These are phyloP conservation scores for Calosoma granatense DNA, from an alignment of 1,140 invertebrate species.

Conservation along the genomic window DNA sequence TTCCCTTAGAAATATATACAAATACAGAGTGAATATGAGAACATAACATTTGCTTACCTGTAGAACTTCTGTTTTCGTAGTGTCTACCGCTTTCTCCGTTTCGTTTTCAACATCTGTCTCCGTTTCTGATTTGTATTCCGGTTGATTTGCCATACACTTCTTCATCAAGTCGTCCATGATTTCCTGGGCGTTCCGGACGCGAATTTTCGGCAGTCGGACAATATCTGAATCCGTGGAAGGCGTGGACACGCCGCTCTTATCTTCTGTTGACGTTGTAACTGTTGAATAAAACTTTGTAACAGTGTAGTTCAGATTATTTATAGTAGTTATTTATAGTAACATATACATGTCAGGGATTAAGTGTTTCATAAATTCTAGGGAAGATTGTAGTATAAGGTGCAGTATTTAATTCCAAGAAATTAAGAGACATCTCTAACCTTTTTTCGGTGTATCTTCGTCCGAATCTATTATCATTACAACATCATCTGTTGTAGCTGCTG, in stretches of 20 bases:
- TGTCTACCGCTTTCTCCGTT: slow-evolving; percentile 24
- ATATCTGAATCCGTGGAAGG: neutral
- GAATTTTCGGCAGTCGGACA: neutral
- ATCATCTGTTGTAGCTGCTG: slow-evolving; percentile 19
- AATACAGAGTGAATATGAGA: too few relatives aligned
- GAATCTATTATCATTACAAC: slow-evolving; percentile 30
- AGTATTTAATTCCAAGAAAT: too few relatives aligned
- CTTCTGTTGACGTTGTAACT: neutral
- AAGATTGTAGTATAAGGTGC: too few relatives aligned
- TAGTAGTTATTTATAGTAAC: neutral
- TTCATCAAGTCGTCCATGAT: slow-evolving; percentile 41
- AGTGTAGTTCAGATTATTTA: neutral
- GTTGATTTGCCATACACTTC: slow-evolving; percentile 34
- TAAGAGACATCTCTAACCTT: neutral
- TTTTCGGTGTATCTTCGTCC: slow-evolving; percentile 22
- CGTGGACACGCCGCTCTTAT: too few relatives aligned
- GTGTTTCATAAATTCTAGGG: too few relatives aligned
- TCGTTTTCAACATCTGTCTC: slow-evolving; percentile 15
- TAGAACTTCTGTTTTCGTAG: slow-evolving; percentile 36
- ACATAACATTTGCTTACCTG: too few relatives aligned
- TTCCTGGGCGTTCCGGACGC: slow-evolving; percentile 33
- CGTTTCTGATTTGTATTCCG: slow-evolving; percentile 10
- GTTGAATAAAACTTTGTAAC: too few relatives aligned
- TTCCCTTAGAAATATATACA: too few relatives aligned
- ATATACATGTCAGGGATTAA: too few relatives aligned